Base-by-base conservation (phyloP, 2,113 vertebrate genomes). In the Peromyscus californicus region DNA sequence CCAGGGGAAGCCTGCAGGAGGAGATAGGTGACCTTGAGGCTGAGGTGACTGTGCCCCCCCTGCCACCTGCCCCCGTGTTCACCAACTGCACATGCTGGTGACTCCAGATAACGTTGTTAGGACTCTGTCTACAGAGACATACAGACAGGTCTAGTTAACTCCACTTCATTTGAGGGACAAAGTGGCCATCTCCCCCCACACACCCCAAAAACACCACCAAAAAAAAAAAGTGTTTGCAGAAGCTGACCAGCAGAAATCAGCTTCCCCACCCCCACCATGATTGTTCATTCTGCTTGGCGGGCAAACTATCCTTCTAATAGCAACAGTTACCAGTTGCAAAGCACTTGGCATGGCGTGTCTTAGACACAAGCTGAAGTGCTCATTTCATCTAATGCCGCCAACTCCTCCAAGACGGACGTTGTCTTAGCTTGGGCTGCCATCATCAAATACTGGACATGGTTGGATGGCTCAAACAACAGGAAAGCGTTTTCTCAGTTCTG, bases 161-260 rank as follows among this genome's bases (percentile, higher is more conserved):
- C n/a, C 82, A 65, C 67, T 89, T 93, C 9, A n/a, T 67, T 72
- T 89, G 45, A 65, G 17, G 54, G 29, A 85, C 93, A 95, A 85
- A 96, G 22, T 75, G 88, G 65, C 24, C 83, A 70, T 36, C 42
- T 48, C 59, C 17, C 59, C 17, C 5, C 59, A 61, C 22, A 8
- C 22, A 21, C 61, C 21, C 26, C 24, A 2, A 10, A 26, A 65
- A 29, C 26, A 65, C 24, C 9, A 63, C 11, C 54, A 63, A 63
- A 21, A 63, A 63, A 63, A 24, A 65, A 24, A 12, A 3, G 8
- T 65, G 63, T 65, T 63, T 84, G 70, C 72, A 75, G 70, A 75
- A 91, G 39, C 13, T 90, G 26, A 57, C 84, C 24, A 65, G 89
- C 26, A 69, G 42, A 89, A 45, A 51, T 26, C 3, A 26, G 42